Evolutionary conservation across 2,888 invertebrate genomes (phyloP), one percentile per base, ranked within the genome.

Genomic region (Laothoe populi): DNA sequence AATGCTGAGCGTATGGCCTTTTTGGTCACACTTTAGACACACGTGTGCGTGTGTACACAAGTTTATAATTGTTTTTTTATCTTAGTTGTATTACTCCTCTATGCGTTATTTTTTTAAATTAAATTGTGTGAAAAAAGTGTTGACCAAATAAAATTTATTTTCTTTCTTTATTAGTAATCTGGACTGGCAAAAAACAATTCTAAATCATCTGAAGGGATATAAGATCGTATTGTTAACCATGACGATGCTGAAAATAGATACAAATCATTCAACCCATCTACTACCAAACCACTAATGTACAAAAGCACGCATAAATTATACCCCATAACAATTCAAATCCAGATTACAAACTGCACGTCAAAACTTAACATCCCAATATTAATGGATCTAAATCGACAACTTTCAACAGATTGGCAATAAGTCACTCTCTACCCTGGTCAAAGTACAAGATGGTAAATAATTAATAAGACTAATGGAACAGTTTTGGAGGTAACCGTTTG

Each of bases 401-500:
- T 84, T 82, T 71, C 76, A 88, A 88, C 79, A 76, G 82, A 88
- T 87, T 89, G 88, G 78, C 83, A 81, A 85, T 87, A 81, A 81
- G 75, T 81, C 83, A 73, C 71, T 74, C 69, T 21, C 46, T 60
- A 60, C 40, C 4, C 21, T 83, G 89, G 91, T 90, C 90, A 90
- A 90, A 89, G 82, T 78, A 78, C 77, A 69, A 79, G 82, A 87
- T 77, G 86, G 84, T 89, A 84, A 90, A 91, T 92, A 90, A 92
- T 92, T 92, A 91, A 92, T 91, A 88, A 87, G 81, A 83, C 87
- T 91, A 92, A 92, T 92, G 88, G 90, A 82, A 85, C 83, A 83
- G 86, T 89, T 89, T 85, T 31, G 35, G 16, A 45, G 19, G 74
- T 77, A 78, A 83, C 82, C 81, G 79, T 79, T 79, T 83, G 83